phyloP scores from a whole-genome alignment of 2,888 invertebrate genomes.

The Cynaeus angustus region DNA sequence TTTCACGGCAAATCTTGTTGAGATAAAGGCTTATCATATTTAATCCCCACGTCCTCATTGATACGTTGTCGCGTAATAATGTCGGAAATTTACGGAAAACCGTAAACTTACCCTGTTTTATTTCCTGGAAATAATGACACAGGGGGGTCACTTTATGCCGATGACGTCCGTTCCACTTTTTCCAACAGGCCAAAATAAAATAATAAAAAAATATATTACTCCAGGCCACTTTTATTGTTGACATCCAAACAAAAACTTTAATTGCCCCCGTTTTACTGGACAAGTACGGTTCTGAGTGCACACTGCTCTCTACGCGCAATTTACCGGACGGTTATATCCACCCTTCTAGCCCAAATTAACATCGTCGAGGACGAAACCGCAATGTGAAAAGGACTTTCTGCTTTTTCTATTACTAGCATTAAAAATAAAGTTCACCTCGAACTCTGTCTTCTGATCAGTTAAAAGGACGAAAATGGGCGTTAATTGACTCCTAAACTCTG shows the following conservation, averaged over 20 bases:
- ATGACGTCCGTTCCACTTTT: slow-evolving; percentile 1
- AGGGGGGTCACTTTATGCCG: slow-evolving; percentile 35
- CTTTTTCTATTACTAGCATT: no score
- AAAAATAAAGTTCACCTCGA: no score
- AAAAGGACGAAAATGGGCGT: no score
- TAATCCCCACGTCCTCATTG: slow-evolving; percentile 14
- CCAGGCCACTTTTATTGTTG: slow-evolving; percentile 41
- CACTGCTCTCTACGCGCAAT: slow-evolving; percentile 26
- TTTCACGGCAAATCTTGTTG: slow-evolving; percentile 15
- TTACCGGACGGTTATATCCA: slow-evolving; percentile 34
- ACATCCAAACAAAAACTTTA: slow-evolving; percentile 47
- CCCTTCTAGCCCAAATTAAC: slow-evolving; percentile 26
- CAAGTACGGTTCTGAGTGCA: slow-evolving; percentile 46
- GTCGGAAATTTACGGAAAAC: slow-evolving; percentile 6
- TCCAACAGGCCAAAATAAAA: slow-evolving; percentile 20
- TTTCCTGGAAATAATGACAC: slow-evolving; percentile 38
- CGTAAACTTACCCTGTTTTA: slow-evolving; percentile 31
- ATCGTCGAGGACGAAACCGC: slow-evolving; percentile 9
- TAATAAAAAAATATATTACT: slow-evolving; percentile 29
- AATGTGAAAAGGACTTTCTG: not conserved
- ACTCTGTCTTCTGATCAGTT: no score
- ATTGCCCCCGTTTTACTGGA: slow-evolving; percentile 40
- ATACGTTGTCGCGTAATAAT: slow-evolving; percentile 21
- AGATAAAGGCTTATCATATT: slow-evolving; percentile 33
- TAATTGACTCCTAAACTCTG: not conserved